Conservation (phyloP, 2,888 invertebrate species). For the Pardosa pseudoannulata region DNA sequence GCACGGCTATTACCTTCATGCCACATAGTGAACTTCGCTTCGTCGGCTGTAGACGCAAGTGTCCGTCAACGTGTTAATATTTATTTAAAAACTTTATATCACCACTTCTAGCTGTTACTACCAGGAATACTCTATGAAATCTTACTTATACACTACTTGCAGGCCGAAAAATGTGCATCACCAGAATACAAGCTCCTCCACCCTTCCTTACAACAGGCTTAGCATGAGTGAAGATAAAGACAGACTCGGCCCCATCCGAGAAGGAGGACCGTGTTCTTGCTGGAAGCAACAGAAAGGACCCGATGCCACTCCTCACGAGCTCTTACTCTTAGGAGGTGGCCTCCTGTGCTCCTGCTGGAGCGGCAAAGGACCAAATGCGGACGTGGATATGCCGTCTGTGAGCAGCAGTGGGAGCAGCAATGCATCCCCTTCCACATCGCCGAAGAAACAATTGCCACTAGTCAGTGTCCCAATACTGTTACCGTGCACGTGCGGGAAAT, state of each 20-base stretch:
- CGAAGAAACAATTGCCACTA: constrained; percentile 61
- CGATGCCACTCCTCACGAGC: constrained; percentile 21
- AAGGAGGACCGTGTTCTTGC: constrained; percentile 51
- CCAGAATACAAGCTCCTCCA: constrained; percentile 36
- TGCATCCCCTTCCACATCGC: constrained; percentile 63
- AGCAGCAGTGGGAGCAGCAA: constrained; percentile 68
- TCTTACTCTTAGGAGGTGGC: constrained; percentile 52
- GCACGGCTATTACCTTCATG: no score
- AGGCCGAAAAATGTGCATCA: constrained; percentile 68
- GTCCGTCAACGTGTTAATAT: no score
- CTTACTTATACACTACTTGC: no score
- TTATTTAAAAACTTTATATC: no score
- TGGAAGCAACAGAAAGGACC: constrained; percentile 65
- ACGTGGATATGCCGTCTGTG: constrained; percentile 62
- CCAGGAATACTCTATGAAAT: no score
- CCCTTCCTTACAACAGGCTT: constrained; percentile 44
- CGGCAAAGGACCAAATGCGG: constrained; percentile 16
- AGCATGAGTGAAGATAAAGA: constrained; percentile 63
- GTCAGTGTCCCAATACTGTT: constrained; percentile 60
- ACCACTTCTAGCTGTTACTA: no score
- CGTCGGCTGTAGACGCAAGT: no score
- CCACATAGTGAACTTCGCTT: no score
- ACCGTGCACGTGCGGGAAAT: constrained; percentile 64
- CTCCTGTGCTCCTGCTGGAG: constrained; percentile 62
- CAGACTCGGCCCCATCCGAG: constrained; percentile 52